These are phyloP conservation scores for Cosmia trapezina DNA, from an alignment of 2,888 invertebrate species.

Conservation along the genomic window DNA sequence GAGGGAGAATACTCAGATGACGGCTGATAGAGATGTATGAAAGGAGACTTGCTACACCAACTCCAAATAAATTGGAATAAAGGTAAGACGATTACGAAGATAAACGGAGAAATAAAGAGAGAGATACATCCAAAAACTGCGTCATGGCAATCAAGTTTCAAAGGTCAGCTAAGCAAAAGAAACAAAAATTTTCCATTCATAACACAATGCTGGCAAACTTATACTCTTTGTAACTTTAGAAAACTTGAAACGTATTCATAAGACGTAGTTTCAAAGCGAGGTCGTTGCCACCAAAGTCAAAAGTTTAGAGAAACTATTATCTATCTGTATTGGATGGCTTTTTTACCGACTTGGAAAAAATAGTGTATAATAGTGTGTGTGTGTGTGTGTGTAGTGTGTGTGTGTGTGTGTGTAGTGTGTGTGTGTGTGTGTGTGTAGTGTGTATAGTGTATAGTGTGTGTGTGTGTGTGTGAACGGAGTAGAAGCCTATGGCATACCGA, in stretches of 20 bases:
- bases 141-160: not conserved
- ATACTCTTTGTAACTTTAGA: conserved; percentile 32
- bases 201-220: conserved; percentile 25
- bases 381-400: no score
- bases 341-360: no score
- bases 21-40: not conserved
- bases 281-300: conserved; percentile 34
- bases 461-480: no score
- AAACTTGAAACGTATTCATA: conserved; percentile 48
- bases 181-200: conserved; percentile 26
- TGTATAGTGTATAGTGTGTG: no score
- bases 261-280: conserved; percentile 28
- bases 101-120: not conserved
- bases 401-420: no score
- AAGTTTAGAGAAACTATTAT: conserved; percentile 13
- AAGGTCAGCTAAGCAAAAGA: not conserved
- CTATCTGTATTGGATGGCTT: no score
- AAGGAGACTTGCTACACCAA: not conserved
- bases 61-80: not conserved
- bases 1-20: not conserved
- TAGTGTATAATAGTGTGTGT: no score
- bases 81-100: not conserved
- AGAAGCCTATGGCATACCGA: no score
- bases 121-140: not conserved
- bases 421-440: no score